phyloP scores from a whole-genome alignment of 1,140 invertebrate species.

The Kradibia gibbosae region DNA sequence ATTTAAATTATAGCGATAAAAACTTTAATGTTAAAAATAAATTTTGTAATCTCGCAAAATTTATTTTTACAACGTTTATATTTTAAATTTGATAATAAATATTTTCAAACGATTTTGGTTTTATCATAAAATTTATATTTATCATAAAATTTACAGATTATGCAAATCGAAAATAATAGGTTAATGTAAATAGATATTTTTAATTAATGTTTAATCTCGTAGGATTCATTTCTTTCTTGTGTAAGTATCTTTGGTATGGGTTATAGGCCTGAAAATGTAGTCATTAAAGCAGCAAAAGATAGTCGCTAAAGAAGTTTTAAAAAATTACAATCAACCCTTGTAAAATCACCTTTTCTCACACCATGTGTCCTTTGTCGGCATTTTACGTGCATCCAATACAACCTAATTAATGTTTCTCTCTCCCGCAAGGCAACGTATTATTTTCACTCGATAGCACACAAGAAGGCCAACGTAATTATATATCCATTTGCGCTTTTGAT shows the following conservation, averaged over 20 bases:
- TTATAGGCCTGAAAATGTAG: background rate
- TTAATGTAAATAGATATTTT: no score
- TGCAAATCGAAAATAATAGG: no score
- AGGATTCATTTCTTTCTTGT: background rate
- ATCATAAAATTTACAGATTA: no score
- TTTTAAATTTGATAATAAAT: no score
- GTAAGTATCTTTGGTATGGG: background rate
- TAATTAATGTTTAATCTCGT: no score
- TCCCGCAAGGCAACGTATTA: constrained; percentile 64
- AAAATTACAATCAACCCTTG: background rate
- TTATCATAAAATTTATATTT: no score
- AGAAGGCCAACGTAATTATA: constrained; percentile 67
- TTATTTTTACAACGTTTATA: no score
- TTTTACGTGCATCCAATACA: constrained; percentile 61
- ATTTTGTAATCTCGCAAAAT: no score
- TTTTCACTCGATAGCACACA: constrained; percentile 64
- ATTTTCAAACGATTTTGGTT: no score
- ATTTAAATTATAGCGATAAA: no score
- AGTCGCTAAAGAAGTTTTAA: background rate
- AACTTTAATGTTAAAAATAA: no score
- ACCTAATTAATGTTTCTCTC: constrained; percentile 66
- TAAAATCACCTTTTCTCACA: background rate
- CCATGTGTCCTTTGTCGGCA: constrained; percentile 4
- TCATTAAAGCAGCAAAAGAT: background rate
- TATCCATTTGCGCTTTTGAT: constrained; percentile 68